Conservation (phyloP, 1,140 invertebrate species). For the Papilio xuthus region DNA sequence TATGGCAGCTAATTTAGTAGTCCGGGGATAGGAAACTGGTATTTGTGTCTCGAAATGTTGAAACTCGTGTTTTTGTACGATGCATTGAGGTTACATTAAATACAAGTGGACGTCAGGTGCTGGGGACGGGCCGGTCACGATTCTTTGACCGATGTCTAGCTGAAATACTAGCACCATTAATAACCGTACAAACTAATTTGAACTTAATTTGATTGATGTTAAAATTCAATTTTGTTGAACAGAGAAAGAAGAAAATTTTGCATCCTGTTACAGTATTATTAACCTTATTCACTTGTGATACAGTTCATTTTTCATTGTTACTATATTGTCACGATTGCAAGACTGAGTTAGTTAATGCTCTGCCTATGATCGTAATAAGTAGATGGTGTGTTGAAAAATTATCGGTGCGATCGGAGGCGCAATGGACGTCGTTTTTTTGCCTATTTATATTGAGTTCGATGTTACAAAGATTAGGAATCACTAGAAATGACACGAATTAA, state of each 20-base stretch:
- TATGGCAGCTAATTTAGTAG: constrained; percentile 24
- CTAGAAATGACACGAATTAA: constrained; percentile 50
- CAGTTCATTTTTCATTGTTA: neutral
- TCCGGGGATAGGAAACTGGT: constrained; percentile 42
- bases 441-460: constrained; percentile 75
- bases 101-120: constrained; percentile 73
- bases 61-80: constrained; percentile 55
- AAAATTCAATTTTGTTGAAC: constrained; percentile 42
- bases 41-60: constrained; percentile 62
- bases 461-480: constrained; percentile 46
- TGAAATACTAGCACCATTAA: constrained; percentile 61
- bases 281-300: constrained; percentile 36
- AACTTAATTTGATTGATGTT: constrained; percentile 42
- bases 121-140: constrained; percentile 75
- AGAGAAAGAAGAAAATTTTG: constrained; percentile 38
- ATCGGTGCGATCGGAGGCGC: constrained; percentile 80
- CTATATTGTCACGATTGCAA: constrained; percentile 51
- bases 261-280: constrained; percentile 34
- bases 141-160: constrained; percentile 77
- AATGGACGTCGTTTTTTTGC: constrained; percentile 78
- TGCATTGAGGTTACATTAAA: constrained; percentile 67
- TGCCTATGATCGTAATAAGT: constrained; percentile 81
- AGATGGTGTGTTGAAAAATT: constrained; percentile 81
- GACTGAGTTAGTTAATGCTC: constrained; percentile 76
- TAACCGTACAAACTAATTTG: constrained; percentile 41